Conservation (phyloP, 2,888 invertebrate genomes). For the Zonitis immaculata region DNA sequence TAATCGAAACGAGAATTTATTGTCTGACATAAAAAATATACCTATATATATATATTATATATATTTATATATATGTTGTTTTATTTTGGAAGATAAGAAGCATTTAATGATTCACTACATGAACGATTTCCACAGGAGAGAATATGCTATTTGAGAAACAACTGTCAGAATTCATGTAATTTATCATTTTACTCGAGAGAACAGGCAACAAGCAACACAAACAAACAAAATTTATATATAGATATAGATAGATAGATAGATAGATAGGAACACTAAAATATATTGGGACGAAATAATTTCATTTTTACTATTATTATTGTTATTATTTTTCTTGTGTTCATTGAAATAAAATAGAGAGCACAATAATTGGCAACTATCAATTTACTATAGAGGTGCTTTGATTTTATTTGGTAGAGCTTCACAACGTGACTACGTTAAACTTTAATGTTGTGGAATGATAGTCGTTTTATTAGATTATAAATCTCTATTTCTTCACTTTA, state of each 20-base stretch:
- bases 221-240: neutral
- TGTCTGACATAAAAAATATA: no score
- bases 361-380: neutral
- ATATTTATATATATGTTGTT: no score
- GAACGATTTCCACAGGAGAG: neutral
- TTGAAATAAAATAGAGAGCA: neutral
- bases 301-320: no score
- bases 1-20: no score
- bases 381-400: constrained; percentile 4
- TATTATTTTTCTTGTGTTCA: no score
- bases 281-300: no score
- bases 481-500: neutral
- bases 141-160: neutral
- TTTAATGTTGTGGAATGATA: constrained; percentile 11
- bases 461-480: constrained; percentile 14
- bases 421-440: neutral
- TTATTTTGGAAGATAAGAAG: no score
- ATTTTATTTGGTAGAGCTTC: constrained; percentile 12
- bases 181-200: neutral
- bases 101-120: neutral
- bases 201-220: neutral
- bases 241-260: no score
- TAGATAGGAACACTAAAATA: no score
- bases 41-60: no score
- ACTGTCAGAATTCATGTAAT: neutral